Conservation (phyloP, 2,888 invertebrate species). For the Drosophila robusta region DNA sequence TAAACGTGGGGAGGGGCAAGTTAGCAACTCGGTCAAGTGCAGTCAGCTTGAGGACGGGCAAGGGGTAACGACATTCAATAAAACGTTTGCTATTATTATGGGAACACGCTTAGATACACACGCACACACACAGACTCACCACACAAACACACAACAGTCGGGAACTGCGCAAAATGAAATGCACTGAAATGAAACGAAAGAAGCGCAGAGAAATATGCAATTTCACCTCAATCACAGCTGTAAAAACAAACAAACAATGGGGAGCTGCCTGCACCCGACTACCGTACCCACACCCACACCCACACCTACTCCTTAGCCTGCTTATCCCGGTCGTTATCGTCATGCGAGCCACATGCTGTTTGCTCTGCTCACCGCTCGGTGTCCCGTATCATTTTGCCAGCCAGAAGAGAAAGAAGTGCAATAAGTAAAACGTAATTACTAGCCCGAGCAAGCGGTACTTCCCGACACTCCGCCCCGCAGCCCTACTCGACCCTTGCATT, state of each 20-base stretch:
- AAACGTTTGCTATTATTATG: conserved; percentile 73
- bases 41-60: conserved; percentile 42
- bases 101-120: conserved; percentile 25
- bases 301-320: conserved; percentile 18
- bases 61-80: conserved; percentile 74
- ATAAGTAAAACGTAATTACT: conserved; percentile 53
- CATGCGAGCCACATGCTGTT: conserved; percentile 62
- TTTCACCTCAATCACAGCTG: conserved; percentile 80
- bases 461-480: neutral
- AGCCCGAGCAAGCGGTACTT: conserved; percentile 3
- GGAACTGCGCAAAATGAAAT: conserved; percentile 53
- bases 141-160: conserved; percentile 7
- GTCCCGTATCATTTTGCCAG: conserved; percentile 32
- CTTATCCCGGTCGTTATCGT: conserved; percentile 22
- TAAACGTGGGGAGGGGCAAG: conserved; percentile 20
- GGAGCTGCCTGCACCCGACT: conserved; percentile 16
- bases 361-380: conserved; percentile 26
- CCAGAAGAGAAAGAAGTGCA: conserved; percentile 17
- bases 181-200: conserved; percentile 65
- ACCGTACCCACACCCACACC: too few species aligned
- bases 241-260: conserved; percentile 78
- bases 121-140: conserved; percentile 9
- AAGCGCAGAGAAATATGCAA: conserved; percentile 78
- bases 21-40: conserved; percentile 53
- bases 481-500: too few species aligned